Base-by-base conservation (phyloP, 2,797 vertebrate genomes). In the Jordanella pulchra region DNA sequence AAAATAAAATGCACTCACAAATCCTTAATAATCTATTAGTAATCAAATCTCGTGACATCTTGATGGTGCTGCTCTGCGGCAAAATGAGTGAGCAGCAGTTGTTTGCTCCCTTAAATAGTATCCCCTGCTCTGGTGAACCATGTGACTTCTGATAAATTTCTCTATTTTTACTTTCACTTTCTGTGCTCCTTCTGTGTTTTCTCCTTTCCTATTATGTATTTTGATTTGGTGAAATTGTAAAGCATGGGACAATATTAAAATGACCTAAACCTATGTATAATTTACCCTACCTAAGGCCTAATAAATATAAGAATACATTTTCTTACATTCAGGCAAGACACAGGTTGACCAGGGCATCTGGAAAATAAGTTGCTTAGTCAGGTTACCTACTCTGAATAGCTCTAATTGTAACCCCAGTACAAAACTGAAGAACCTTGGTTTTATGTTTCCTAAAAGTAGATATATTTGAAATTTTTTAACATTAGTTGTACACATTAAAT, bases 161-260 rank as follows among this genome's bases (percentile, higher is more conserved):
- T 4, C 15, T 27, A 32, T 7, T 11, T 61, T 65, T 17, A 67
- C 21, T 51, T 67, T 51, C 65, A 51, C 65, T 67, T 67, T 67
- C 17, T 23, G 14, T 66, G 23, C 21, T 2, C 13, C 18, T 14
- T 51, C 18, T 11, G 12, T 10, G n/a, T 9, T 25, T 27, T 47
- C 18, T 11, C 14, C 42, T 65, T 28, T 30, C 17, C 9, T 23
- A 17, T 30, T 58, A 1, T 30, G 1, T 18, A 7, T 10, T 60
- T 35, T 4, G 3, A 21, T 1, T 35, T 23, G 30, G 0, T 60
- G 1, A 58, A 58, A 18, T 32, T 21, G 30, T 23, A 53, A 2
- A 25, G 51, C 10, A 53, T 53, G 0, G 3, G 10, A 60, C 11
- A 11, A 18, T 35, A 35, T 4, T 35, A 35, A 3, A 25, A 10